Percentiles rank a stretch among this genome's conserved stretches.
These are phyloP conservation scores for Isichthys henryi DNA, from an alignment of 2,113 vertebrate species.

Conservation along the genomic window DNA sequence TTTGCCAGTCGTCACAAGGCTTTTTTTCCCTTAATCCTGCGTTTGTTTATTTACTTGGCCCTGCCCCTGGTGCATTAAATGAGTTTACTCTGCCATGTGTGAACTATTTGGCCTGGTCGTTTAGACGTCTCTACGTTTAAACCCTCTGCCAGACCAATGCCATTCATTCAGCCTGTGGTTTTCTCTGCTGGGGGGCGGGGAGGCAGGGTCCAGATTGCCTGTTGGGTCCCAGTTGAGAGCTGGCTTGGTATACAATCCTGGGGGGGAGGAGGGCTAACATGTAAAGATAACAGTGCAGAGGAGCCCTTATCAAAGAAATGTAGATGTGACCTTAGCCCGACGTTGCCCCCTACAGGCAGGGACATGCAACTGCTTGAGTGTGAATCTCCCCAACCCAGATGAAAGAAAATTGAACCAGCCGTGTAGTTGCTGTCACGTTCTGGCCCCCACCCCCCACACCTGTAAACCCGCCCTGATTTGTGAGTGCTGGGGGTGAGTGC, in stretches of 20 bases:
- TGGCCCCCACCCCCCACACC: background rate
- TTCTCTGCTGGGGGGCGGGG: background rate
- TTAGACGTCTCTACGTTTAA: background rate
- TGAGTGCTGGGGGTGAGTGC: background rate
- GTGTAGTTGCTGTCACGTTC: background rate
- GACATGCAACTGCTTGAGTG: background rate
- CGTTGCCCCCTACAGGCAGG: background rate
- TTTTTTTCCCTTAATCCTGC: background rate
- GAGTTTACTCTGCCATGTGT: slow-evolving; percentile 6
- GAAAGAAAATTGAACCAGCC: background rate
- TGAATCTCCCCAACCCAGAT: background rate
- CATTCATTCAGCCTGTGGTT: background rate
- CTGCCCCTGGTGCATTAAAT: background rate
- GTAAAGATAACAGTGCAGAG: background rate
- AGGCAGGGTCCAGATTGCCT: background rate
- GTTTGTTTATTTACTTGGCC: background rate
- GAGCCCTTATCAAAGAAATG: background rate
- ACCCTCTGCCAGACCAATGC: background rate
- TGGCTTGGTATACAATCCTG: background rate
- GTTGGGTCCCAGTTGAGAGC: background rate
- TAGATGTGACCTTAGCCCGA: background rate
- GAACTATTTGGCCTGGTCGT: background rate
- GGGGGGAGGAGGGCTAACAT: background rate
- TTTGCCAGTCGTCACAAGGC: background rate
- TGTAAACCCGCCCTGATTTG: background rate